Evolutionary conservation across 2,888 invertebrate genomes (phyloP).

Genomic region (Sipunculus nudus): DNA sequence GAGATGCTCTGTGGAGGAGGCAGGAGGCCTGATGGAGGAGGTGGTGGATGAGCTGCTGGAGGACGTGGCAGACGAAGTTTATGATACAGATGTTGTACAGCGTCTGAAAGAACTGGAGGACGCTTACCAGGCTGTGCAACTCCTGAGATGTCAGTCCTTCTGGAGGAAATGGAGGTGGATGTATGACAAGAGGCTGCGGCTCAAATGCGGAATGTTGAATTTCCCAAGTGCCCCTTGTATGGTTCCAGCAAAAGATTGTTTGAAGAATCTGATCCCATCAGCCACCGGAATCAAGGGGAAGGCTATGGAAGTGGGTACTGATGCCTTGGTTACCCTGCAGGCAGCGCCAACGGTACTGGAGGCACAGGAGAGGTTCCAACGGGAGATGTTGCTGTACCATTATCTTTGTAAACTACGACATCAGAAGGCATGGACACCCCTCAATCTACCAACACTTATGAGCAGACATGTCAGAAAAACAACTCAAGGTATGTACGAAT

Average conservation of each 20-base stretch:
- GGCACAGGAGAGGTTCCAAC: slow-evolving; percentile 28
- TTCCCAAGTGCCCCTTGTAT: slow-evolving; percentile 56
- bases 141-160: neutral
- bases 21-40: slow-evolving; percentile 13
- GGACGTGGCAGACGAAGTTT: slow-evolving; percentile 44
- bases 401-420: neutral
- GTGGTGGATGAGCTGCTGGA: slow-evolving; percentile 32
- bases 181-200: no score
- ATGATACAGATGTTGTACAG: slow-evolving; percentile 53
- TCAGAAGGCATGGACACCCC: neutral
- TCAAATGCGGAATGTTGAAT: slow-evolving; percentile 55
- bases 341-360: slow-evolving; percentile 42
- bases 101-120: slow-evolving; percentile 48
- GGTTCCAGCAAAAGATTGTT: slow-evolving; percentile 29
- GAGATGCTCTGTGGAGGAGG: slow-evolving; percentile 27
- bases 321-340: slow-evolving; percentile 44
- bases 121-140: slow-evolving; percentile 11
- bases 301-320: slow-evolving; percentile 41
- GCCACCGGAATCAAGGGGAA: slow-evolving; percentile 20
- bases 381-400: slow-evolving; percentile 9
- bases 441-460: slow-evolving; percentile 1
- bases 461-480: no score
- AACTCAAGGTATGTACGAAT: no score
- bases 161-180: no score
- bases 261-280: slow-evolving; percentile 1